These are phyloP conservation scores for Mantis religiosa DNA, from an alignment of 2,888 invertebrate species.

Conservation along the genomic window DNA sequence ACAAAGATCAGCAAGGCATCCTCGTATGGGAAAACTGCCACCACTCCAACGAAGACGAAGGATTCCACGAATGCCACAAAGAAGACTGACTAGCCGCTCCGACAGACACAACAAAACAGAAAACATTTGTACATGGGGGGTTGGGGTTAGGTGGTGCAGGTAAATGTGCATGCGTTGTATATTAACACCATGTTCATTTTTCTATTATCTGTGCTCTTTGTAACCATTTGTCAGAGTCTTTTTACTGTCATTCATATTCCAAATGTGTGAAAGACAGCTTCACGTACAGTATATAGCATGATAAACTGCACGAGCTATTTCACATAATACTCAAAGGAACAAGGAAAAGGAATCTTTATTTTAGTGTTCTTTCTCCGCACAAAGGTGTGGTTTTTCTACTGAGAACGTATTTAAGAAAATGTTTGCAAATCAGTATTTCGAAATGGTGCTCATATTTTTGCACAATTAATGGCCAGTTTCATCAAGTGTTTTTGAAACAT, in stretches of 20 bases:
- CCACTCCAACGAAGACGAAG: conserved; percentile 32
- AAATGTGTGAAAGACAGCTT: no score
- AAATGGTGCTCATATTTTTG: no score
- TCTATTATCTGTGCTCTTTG: no score
- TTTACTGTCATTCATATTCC: not conserved
- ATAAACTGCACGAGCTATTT: no score
- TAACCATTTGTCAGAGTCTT: not conserved
- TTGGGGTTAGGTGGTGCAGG: not conserved
- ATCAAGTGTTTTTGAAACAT: no score
- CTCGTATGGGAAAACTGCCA: conserved; percentile 59
- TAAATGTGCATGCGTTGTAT: not conserved
- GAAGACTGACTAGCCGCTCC: conserved; percentile 20
- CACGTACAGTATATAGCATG: not conserved
- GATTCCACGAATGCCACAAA: conserved; percentile 12
- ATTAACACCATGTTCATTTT: not conserved
- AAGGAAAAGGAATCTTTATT: no score
- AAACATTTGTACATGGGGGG: not conserved
- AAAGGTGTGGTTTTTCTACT: no score
- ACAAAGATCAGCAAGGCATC: conserved; percentile 82
- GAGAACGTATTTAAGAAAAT: no score
- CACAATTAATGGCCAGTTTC: no score
- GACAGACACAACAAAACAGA: not conserved
- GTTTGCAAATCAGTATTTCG: no score
- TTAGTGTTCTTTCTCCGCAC: no score
- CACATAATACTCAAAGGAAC: no score